These are phyloP conservation scores for Numenius phaeopus DNA, from an alignment of 2,797 vertebrate genomes.

Conservation along the genomic window DNA sequence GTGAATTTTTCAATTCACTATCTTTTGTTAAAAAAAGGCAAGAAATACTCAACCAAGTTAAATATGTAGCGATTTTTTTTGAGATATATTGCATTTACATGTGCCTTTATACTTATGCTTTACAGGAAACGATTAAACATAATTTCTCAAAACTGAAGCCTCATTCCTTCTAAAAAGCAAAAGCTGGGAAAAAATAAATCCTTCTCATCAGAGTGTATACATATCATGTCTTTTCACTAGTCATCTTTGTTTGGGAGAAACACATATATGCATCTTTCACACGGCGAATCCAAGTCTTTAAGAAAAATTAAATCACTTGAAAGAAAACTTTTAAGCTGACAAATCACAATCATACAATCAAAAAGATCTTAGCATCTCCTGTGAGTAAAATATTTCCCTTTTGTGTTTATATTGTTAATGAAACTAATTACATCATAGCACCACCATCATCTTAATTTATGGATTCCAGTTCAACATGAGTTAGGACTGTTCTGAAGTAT, in stretches of 20 bases:
- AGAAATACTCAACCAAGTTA: background rate
- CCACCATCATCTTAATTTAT: background rate
- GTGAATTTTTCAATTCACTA: background rate
- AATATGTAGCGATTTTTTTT: background rate
- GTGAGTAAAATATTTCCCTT: background rate
- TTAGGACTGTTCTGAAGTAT: background rate
- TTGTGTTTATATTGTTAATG: background rate
- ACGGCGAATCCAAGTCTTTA: background rate
- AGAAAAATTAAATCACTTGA: background rate
- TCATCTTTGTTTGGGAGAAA: background rate
- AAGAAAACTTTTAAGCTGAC: background rate
- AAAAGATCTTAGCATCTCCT: background rate
- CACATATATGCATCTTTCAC: background rate
- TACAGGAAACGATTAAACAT: background rate
- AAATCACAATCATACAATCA: background rate
- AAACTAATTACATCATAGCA: background rate
- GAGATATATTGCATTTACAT: background rate
- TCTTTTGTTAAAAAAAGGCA: background rate
- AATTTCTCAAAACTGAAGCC: background rate
- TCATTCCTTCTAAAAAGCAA: background rate
- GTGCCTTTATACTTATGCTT: background rate
- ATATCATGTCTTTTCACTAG: background rate
- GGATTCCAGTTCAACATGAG: background rate
- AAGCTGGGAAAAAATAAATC: background rate
- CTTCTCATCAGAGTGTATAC: background rate